Evolutionary conservation across 2,113 vertebrate genomes (phyloP), one percentile per base, ranked within the genome.

Genomic region (Microcebus lehilahytsara): DNA sequence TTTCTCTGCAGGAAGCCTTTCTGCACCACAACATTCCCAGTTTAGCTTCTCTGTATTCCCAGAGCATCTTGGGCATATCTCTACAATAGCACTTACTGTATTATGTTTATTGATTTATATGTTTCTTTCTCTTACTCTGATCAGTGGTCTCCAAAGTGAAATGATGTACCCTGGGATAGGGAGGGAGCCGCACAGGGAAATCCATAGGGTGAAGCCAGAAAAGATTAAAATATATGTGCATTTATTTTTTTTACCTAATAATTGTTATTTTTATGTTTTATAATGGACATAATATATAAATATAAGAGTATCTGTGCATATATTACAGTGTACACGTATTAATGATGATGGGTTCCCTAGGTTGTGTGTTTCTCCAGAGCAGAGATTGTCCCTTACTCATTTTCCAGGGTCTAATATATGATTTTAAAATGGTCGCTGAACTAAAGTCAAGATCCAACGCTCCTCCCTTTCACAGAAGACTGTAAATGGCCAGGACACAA

Each of bases 261-360:
- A 72, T 30, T 79, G 86, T 85, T 85, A 84, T 84, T 78, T 71
- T 81, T 78, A 34, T 81, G 14, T 85, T 94, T 96, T 93, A 79
- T 64, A 74, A 66, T 56, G 22, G 27, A 80, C 9, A 49, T 74
- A 78, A 53, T 75, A 66, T 17, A 78, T 71, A 37, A 37, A 19
- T 67, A 60, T 22, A 46, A 56, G 11, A 25, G 14, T 60, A 37
- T 56, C 83, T 40, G 16, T 53, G 37, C 25, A 4, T 37, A 9
- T 32, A 27, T 66, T 72, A 12, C 10, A 56, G 49, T 66, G 14
- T 49, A 17, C 14, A 7, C 60, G 6, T 32, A 37, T 22, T 80
- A 60, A 56, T 56, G 53, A 32, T 67, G 23, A 85, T 85, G 74
- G 34, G 14, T 75, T 49, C 20, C 22, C 16, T 75, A 56, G 51